Percentiles rank a stretch among this genome's conserved stretches.
These are phyloP conservation scores for Pyralis farinalis DNA, from an alignment of 2,888 invertebrate species.

Conservation along the genomic window DNA sequence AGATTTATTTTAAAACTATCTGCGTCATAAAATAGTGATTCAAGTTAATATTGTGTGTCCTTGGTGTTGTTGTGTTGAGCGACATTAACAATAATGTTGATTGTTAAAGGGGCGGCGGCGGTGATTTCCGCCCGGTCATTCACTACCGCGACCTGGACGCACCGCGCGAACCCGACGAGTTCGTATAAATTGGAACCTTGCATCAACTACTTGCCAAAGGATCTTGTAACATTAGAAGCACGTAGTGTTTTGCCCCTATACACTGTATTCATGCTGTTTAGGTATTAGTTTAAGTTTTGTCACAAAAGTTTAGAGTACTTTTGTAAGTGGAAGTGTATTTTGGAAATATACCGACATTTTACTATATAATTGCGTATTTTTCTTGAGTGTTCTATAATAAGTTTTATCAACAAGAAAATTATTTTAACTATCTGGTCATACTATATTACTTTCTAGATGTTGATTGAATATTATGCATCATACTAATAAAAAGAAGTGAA, in stretches of 20 bases:
- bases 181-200: slow-evolving; percentile 79
- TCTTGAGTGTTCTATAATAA: not conserved
- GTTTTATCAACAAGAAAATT: too few species aligned
- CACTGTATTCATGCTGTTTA: not conserved
- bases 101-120: slow-evolving; percentile 87
- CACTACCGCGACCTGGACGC: slow-evolving; percentile 97
- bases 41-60: slow-evolving; percentile 20
- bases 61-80: slow-evolving; percentile 14
- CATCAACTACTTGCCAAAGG: slow-evolving; percentile 35
- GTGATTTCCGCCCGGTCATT: slow-evolving; percentile 93
- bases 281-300: slow-evolving; percentile 13
- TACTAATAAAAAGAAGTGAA: not conserved
- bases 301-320: slow-evolving; percentile 9
- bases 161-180: slow-evolving; percentile 94
- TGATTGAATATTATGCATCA: not conserved
- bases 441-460: too few species aligned
- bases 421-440: too few species aligned
- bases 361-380: slow-evolving; percentile 20
- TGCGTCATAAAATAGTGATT: slow-evolving; percentile 21
- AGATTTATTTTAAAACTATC: slow-evolving; percentile 37
- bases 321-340: slow-evolving; percentile 3
- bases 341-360: slow-evolving; percentile 7
- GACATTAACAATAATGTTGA: slow-evolving; percentile 37
- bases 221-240: slow-evolving; percentile 21
- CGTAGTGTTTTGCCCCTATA: slow-evolving; percentile 15